Percentiles rank a stretch among this genome's conserved stretches.
phyloP scores from a whole-genome alignment of 2,113 vertebrate genomes.

The Lophochroa leadbeateri region DNA sequence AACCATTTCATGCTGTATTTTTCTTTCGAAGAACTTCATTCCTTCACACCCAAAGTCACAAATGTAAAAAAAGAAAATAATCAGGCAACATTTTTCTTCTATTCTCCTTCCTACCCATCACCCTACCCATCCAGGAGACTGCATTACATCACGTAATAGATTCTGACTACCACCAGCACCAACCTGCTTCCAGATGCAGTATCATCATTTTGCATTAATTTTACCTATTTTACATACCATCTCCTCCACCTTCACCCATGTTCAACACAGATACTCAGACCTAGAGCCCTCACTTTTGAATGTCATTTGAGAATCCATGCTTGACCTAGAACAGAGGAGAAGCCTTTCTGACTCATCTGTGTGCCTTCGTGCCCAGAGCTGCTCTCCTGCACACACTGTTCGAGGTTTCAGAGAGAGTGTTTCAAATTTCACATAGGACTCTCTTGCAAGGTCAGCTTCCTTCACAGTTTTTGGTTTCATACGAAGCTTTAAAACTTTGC shows the following conservation, averaged over 20 bases:
- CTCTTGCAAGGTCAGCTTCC: constrained; percentile 86
- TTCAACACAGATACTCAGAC: constrained; percentile 86
- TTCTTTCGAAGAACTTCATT: background rate
- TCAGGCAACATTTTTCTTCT: background rate
- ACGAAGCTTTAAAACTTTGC: constrained; percentile 87
- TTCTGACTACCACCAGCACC: background rate
- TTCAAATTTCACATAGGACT: constrained; percentile 96
- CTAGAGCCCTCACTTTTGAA: constrained; percentile 86
- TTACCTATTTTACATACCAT: background rate
- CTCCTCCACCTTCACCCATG: background rate
- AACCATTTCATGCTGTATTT: background rate
- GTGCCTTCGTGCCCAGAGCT: constrained; percentile 85
- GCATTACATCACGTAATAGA: background rate
- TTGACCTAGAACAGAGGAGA: constrained; percentile 89
- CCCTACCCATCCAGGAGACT: background rate
- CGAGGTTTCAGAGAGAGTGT: constrained; percentile 87
- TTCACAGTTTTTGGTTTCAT: constrained; percentile 65
- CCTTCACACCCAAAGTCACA: background rate
- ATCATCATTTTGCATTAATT: background rate
- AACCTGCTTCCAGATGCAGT: background rate
- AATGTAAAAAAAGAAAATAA: background rate
- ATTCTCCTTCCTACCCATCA: background rate
- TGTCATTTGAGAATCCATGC: constrained; percentile 89
- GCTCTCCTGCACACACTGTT: constrained; percentile 71
- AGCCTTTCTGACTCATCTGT: constrained; percentile 87